These are phyloP conservation scores for Vanessa cardui DNA, from an alignment of 2,888 invertebrate species.

Conservation along the genomic window DNA sequence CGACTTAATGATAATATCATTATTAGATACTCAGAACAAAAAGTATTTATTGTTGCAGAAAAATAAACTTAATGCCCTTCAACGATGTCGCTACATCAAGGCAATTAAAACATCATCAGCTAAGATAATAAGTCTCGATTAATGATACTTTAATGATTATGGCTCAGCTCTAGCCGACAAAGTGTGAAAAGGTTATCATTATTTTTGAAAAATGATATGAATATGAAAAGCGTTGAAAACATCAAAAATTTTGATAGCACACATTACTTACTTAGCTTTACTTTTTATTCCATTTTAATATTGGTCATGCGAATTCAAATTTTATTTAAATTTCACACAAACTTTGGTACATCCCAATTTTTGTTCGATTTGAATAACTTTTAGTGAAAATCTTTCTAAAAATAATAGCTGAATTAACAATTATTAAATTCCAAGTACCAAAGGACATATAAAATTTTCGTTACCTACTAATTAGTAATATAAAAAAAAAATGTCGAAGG, in stretches of 20 bases:
- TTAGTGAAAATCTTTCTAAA: too few relatives aligned
- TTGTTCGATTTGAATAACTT: too few relatives aligned
- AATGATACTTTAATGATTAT: conserved; percentile 48
- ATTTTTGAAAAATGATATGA: conserved; percentile 37
- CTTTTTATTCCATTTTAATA: not conserved
- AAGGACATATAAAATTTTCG: not conserved
- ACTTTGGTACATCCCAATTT: too few relatives aligned
- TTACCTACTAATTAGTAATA: not conserved
- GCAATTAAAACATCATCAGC: conserved; percentile 57
- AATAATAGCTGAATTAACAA: too few relatives aligned
- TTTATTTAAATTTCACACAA: too few relatives aligned
- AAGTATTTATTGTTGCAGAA: conserved; percentile 12
- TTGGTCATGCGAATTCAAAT: not conserved
- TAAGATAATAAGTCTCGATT: conserved; percentile 49
- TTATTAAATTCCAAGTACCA: not conserved
- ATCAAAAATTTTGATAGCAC: not conserved
- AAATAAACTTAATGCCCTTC: conserved; percentile 5
- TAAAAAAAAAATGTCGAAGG: not conserved
- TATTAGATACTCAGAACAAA: conserved; percentile 9
- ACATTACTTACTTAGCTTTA: not conserved
- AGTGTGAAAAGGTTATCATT: conserved; percentile 31
- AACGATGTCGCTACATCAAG: conserved; percentile 17
- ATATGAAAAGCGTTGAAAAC: conserved; percentile 22
- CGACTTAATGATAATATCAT: conserved; percentile 9
- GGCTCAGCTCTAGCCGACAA: conserved; percentile 31